Conservation (phyloP, 1,140 invertebrate species). For the Ostrea edulis region DNA sequence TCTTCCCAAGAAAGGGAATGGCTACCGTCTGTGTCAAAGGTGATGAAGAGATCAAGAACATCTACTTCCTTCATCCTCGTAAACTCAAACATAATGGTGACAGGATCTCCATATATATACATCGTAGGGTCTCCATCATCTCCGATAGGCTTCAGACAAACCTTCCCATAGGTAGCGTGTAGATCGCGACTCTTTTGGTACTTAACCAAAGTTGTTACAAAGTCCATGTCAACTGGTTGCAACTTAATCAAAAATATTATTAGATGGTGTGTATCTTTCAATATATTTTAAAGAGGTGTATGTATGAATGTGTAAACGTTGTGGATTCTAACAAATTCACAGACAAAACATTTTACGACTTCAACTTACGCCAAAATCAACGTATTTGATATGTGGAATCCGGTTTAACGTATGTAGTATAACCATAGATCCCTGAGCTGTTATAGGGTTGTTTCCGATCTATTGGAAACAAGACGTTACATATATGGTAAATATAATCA, state of each 20-base stretch:
- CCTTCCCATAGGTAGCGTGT: constrained; percentile 44
- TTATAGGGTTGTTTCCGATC: constrained; percentile 50
- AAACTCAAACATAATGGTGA: constrained; percentile 49
- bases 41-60: constrained; percentile 50
- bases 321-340: too few relatives aligned
- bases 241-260: constrained; percentile 14
- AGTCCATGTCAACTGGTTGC: constrained; percentile 52
- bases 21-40: constrained; percentile 48
- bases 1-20: constrained; percentile 57
- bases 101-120: constrained; percentile 52
- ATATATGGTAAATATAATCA: background rate
- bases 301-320: too few relatives aligned
- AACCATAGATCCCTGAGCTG: constrained; percentile 14
- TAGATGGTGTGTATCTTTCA: too few relatives aligned
- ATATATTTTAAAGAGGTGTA: too few relatives aligned
- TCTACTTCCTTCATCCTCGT: constrained; percentile 46
- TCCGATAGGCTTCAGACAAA: background rate
- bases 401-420: background rate
- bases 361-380: constrained; percentile 52
- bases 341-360: background rate
- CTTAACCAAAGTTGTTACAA: constrained; percentile 37
- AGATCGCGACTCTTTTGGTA: background rate
- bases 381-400: constrained; percentile 13
- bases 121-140: constrained; percentile 45
- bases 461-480: background rate